Base-by-base conservation (phyloP, 2,797 vertebrate genomes). In the Anas capensis region DNA sequence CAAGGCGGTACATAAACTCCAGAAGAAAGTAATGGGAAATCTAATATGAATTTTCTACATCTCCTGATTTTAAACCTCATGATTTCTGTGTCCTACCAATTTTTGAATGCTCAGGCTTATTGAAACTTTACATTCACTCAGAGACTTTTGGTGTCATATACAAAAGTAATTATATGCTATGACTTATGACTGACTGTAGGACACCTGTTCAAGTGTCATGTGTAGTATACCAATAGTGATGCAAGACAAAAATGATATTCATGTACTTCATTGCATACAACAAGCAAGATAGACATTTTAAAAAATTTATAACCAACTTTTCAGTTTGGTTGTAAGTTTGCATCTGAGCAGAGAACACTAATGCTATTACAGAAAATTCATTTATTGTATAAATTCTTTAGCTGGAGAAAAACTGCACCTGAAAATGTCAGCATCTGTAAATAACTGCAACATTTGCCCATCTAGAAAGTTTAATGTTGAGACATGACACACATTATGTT, bases 121-220 rank as follows among this genome's bases (percentile, higher is more conserved):
- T 66, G n/a, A 73, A 70, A 61, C 13, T 73, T 69, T 14, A 76
- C 42, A 69, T 73, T 53, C 24, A 48, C 18, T 64, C 29, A 8
- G 68, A 82, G 27, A 36, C 56, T 33, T 72, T 48, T 38, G 68
- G 20, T 27, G 68, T 62, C 17, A 48, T 29, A 15, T 9, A 14
- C 9, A 81, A 71, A 27, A 44, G 5, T 31, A 71, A 61, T 51
- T 27, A 44, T 14, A 20, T 40, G 31, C 21, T 44, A 5, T 20
- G 24, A 19, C 8, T 78, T 65, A 44, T 0, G 0, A 13, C 8
- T 79, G 33, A 66, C 38, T 64, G 17, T 8, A 3, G 23, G 31
- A 34, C 11, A 60, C 57, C 56, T 75, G 13, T 42, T 73, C 46
- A 58, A 68, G 14, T 1, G 1, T 38, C n/a, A 4, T 11, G 15